Percentiles rank a stretch among this genome's conserved stretches.
These are phyloP conservation scores for Vidua macroura DNA, from an alignment of 2,113 vertebrate species.

Conservation along the genomic window DNA sequence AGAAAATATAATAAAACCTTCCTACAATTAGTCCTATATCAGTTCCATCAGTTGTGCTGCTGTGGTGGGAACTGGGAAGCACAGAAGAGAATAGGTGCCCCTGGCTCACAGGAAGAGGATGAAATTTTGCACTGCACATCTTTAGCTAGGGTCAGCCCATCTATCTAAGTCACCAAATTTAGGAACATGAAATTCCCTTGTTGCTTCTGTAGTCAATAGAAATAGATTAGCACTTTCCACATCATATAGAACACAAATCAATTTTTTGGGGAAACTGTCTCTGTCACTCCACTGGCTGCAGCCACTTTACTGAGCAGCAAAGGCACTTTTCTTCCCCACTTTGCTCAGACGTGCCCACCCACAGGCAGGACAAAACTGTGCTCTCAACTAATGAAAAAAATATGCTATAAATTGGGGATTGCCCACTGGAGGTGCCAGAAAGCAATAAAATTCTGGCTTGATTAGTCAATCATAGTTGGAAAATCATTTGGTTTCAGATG, in stretches of 20 bases:
- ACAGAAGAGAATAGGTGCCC: background rate
- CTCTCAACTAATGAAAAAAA: background rate
- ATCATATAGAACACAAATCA: background rate
- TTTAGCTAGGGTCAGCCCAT: background rate
- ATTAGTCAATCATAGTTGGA: conserved; percentile 3
- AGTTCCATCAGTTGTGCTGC: background rate
- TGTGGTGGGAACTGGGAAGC: background rate
- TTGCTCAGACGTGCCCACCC: background rate
- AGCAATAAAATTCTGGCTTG: conserved; percentile 11
- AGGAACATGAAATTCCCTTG: background rate
- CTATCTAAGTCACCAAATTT: background rate
- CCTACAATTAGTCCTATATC: background rate
- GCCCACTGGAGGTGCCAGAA: background rate
- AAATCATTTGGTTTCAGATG: conserved; percentile 20
- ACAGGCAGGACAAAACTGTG: background rate
- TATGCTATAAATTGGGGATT: background rate
- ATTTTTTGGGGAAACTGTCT: background rate
- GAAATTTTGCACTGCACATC: background rate
- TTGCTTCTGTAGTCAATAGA: background rate
- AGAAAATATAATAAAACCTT: background rate
- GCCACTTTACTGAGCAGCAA: background rate
- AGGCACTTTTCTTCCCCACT: background rate
- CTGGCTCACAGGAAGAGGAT: background rate
- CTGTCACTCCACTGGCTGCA: background rate
- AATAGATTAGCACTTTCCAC: background rate